A percentile compares a stretch with the other conserved stretches of the same genome.
These are phyloP conservation scores for Mesoclemmys tuberculata DNA, from an alignment of 2,113 vertebrate genomes.

Conservation along the genomic window DNA sequence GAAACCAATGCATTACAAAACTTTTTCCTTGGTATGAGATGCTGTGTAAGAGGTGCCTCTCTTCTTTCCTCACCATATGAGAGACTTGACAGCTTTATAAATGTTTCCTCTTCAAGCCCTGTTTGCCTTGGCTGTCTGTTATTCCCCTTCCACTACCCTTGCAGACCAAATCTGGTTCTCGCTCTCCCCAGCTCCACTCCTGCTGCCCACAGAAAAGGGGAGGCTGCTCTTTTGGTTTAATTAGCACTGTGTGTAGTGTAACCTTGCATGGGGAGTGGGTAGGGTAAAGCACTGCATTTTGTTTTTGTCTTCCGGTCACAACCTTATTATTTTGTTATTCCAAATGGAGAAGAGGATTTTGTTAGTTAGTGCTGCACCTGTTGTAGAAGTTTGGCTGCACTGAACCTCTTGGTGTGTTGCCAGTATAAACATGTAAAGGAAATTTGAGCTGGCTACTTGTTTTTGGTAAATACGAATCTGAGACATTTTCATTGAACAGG, in stretches of 20 bases:
- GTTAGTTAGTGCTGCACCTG: slow-evolving; percentile 66
- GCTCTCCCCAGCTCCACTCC: neutral
- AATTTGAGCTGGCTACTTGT: neutral
- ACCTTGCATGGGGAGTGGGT: neutral
- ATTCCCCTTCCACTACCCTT: neutral
- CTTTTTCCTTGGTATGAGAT: neutral
- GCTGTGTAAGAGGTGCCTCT: neutral
- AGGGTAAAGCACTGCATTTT: neutral
- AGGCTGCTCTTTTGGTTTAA: slow-evolving; percentile 1
- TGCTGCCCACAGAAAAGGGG: neutral
- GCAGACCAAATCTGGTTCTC: neutral
- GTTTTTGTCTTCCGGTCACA: neutral
- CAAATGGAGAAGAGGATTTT: neutral
- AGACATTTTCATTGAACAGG: neutral
- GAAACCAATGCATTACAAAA: neutral
- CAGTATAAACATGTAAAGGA: neutral
- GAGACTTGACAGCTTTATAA: neutral
- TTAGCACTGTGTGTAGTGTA: neutral
- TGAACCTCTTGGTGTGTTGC: neutral
- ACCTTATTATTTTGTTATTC: neutral
- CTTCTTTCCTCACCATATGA: neutral
- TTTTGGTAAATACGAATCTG: neutral
- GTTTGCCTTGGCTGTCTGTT: neutral
- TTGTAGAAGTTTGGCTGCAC: slow-evolving; percentile 41
- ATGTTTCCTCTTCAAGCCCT: fast-evolving